Evolutionary conservation across 2,797 vertebrate species (phyloP).

Genomic region (Benthosema pterotum): DNA sequence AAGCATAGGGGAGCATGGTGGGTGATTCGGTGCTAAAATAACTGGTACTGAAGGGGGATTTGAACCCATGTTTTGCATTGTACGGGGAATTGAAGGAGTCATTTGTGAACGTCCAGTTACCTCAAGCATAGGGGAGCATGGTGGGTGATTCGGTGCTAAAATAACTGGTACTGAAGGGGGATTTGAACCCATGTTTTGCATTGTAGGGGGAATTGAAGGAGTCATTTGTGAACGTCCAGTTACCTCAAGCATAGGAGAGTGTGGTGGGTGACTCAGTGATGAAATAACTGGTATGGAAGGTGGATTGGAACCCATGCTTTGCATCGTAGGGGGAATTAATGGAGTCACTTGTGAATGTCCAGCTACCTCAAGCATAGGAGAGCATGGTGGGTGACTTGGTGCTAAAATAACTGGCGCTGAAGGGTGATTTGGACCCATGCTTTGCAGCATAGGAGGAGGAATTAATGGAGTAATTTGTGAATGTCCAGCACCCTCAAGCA

Average conservation of each 20-base stretch:
- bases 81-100: constrained; percentile 56
- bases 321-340: constrained; percentile 45
- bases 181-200: constrained; percentile 39
- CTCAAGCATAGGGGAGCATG: constrained; percentile 49
- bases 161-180: constrained; percentile 22
- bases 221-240: constrained; percentile 51
- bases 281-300: constrained; percentile 22
- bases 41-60: constrained; percentile 26
- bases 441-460: constrained; percentile 45
- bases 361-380: constrained; percentile 56
- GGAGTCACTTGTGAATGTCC: constrained; percentile 58
- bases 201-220: constrained; percentile 53
- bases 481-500: constrained; percentile 39
- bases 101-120: constrained; percentile 54
- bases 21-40: constrained; percentile 22
- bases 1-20: constrained; percentile 42
- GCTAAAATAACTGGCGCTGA: constrained; percentile 16
- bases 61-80: constrained; percentile 36
- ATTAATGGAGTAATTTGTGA: constrained; percentile 63
- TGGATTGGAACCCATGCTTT: constrained; percentile 41
- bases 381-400: constrained; percentile 19
- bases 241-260: constrained; percentile 57
- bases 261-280: constrained; percentile 18
- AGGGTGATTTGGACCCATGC: constrained; percentile 31
- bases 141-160: constrained; percentile 23